Base-by-base conservation (phyloP, 2,888 invertebrate species). In the Xanthia icteritia region DNA sequence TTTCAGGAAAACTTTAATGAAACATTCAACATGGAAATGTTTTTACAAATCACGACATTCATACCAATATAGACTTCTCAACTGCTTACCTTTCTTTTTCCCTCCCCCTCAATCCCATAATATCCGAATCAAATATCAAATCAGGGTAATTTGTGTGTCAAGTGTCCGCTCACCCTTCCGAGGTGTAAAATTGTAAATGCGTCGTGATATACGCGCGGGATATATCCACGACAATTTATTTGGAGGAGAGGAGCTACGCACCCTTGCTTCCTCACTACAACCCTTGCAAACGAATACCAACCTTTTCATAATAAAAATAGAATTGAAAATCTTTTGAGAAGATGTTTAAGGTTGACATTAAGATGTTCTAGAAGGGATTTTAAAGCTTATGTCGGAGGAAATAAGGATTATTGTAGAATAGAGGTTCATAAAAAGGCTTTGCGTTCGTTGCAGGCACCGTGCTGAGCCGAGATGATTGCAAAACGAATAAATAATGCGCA, bases 151-250 rank as follows among this genome's bases (percentile, higher is more conserved):
- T 68, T 65, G 67, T 48, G 36, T 56, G n/a, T 74, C 73, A 83
- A 87, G 90, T 95, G 89, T 91, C 82, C 92, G 92, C 73, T 85
- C 76, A 74, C 81, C 93, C 88, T 89, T 85, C 27, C 69, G 82
- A 94, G 94, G 95, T 94, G 95, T 95, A 45, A 45, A 45, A 45
- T 45, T 45, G 45, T 45, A 94, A 95, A 95, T 92, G 94, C 92
- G 88, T 89, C 92, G 93, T 94, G 93, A 95, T 94, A 94, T 95
- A 95, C 94, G 92, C 91, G 91, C 88, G 92, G 91, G 93, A 93
- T 94, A 92, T 93, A 94, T 94, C 92, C 93, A 92, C 91, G 95
- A 95, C 95, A 94, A 94, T 95, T 95, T 95, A 95, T 95, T 93
- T 92, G 88, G 89, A 92, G 90, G 88, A 88, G 86, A 90, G 79